phyloP scores from a whole-genome alignment of 1,140 invertebrate species.

The Platyscapa corneri region DNA sequence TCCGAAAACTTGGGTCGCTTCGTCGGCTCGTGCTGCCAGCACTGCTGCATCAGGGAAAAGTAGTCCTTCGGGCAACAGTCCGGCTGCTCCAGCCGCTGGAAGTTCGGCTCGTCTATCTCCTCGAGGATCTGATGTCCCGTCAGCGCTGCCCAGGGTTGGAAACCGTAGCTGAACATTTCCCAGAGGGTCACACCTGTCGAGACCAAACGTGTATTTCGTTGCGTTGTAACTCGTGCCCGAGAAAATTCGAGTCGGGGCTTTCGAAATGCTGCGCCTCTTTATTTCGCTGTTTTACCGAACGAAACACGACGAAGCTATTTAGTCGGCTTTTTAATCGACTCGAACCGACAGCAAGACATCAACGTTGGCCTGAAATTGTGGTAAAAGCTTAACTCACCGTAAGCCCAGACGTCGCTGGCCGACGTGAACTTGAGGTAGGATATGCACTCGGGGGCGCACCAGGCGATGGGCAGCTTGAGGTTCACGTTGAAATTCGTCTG shows the following conservation, averaged over 20 bases:
- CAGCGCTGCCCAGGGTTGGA: constrained; percentile 96
- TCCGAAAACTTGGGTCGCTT: constrained; percentile 93
- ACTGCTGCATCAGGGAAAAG: constrained; percentile 94
- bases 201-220: neutral
- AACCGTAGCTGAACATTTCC: constrained; percentile 99
- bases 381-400: constrained; percentile 77
- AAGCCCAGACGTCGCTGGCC: constrained; percentile 98
- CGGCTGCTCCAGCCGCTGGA: constrained; percentile 90
- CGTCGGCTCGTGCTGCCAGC: constrained; percentile 95
- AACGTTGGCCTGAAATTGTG: too few species aligned
- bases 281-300: too few species aligned
- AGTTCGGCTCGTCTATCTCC: constrained; percentile 95
- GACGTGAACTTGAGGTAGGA: constrained; percentile 97
- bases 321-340: too few species aligned
- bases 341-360: too few species aligned
- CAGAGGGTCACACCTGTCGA: constrained; percentile 87
- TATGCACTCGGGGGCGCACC: constrained; percentile 99
- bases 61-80: constrained; percentile 96
- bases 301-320: too few species aligned
- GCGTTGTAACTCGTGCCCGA: too few species aligned
- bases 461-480: constrained; percentile 97
- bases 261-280: too few species aligned
- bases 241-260: too few species aligned
- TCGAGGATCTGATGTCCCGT: constrained; percentile 97
- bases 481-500: constrained; percentile 99